Percentiles rank a stretch among this genome's conserved stretches.
Conservation (phyloP, 2,797 vertebrate species). For the Lagothrix lagotricha region DNA sequence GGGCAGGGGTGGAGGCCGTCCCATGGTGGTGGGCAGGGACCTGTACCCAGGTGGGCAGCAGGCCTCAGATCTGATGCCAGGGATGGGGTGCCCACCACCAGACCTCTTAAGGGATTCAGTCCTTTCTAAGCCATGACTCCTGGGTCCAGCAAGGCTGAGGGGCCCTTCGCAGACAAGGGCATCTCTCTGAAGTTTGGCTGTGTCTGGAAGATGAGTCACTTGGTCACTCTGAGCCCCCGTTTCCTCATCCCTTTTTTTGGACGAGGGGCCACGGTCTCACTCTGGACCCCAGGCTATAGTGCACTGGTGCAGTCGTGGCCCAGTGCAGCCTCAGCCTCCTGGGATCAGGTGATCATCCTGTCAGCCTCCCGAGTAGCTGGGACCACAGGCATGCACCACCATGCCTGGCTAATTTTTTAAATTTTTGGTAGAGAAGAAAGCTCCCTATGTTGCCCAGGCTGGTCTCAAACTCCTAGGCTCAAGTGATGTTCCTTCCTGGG, state of each 20-base stretch:
- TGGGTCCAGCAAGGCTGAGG: not conserved
- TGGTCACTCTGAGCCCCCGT: not conserved
- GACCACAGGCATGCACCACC: not conserved
- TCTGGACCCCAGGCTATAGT: not conserved
- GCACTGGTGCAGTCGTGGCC: not conserved
- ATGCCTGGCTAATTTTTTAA: not conserved
- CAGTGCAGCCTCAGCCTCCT: not conserved
- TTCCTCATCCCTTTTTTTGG: not conserved
- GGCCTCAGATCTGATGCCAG: not conserved
- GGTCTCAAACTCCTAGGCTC: not conserved
- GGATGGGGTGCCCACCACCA: fast-evolving
- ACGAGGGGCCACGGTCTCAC: not conserved
- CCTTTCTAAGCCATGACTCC: not conserved
- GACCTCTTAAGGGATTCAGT: not conserved
- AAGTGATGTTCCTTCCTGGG: not conserved
- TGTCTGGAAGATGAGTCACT: not conserved
- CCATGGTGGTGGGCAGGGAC: not conserved
- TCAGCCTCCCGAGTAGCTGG: not conserved
- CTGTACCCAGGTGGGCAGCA: fast-evolving
- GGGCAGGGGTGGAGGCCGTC: not conserved
- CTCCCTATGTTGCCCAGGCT: not conserved
- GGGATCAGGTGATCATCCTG: not conserved
- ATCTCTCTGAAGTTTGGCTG: not conserved
- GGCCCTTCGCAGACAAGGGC: too few relatives aligned
- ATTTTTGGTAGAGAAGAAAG: not conserved